Evolutionary conservation across 1,140 invertebrate species (phyloP), one percentile per base, ranked within the genome.

Genomic region (Phenacoccus solenopsis): DNA sequence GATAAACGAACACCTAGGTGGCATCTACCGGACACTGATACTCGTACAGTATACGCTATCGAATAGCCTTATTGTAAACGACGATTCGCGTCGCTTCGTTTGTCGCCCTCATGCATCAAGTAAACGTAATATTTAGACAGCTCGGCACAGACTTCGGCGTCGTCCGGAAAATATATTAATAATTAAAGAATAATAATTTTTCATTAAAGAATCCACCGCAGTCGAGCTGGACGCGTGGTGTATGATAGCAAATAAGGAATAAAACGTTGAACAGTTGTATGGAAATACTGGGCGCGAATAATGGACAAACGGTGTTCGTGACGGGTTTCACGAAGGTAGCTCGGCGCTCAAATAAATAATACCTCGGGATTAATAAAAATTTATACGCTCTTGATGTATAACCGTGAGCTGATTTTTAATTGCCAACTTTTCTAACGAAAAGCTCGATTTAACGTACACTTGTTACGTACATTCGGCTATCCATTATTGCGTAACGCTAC

Each of bases 231-330:
- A n/a, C 38, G 38, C 20, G 20, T 49, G 20, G 38, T 7, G 30
- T 32, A 32, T 32, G 5, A 13, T 49, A n/a, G 38, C 13, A 49
- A 16, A 49, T 49, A 49, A 49, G 38, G 38, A n/a, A n/a, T n/a
- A n/a, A n/a, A n/a, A n/a, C n/a, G n/a, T n/a, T n/a, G n/a, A n/a
- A n/a, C n/a, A n/a, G n/a, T n/a, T n/a, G 3, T 49, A 32, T 16
- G 38, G 38, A 49, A 49, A 49, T 49, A n/a, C 38, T 49, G 38
- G n/a, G n/a, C n/a, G n/a, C n/a, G n/a, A 49, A 49, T 49, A 49
- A 49, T 49, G 38, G 38, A 49, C 20, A 49, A 49, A 49, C 38
- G 38, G 13, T 49, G 38, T 49, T 49, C 38, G 38, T 49, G 38
- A 49, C 38, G 38, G 38, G 38, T 49, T 49, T 49, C 38, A 49